phyloP scores from a whole-genome alignment of 2,888 invertebrate genomes.

The Lepidocyrtinus sp. region DNA sequence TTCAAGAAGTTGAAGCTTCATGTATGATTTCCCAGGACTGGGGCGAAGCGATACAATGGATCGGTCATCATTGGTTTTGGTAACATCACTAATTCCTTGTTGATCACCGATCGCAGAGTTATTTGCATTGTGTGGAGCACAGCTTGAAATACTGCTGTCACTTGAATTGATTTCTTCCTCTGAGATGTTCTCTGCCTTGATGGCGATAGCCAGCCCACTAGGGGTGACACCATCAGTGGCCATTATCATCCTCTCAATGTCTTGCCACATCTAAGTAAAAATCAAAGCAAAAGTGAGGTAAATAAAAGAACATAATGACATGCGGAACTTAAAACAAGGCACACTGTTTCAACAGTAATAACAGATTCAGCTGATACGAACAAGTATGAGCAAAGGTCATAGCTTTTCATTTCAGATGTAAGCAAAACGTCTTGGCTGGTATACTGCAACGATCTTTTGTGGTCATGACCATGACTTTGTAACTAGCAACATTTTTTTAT shows the following conservation, averaged over 20 bases:
- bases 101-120: conserved; percentile 33
- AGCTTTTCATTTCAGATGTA: too few relatives aligned
- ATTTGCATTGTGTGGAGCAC: conserved; percentile 47
- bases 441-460: too few relatives aligned
- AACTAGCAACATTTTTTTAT: too few relatives aligned
- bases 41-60: conserved; percentile 48
- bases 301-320: conserved; percentile 35
- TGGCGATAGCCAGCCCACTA: conserved; percentile 55
- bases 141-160: conserved; percentile 51
- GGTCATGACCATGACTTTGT: too few relatives aligned
- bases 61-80: conserved; percentile 25
- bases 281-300: conserved; percentile 42
- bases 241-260: conserved; percentile 69
- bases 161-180: conserved; percentile 54
- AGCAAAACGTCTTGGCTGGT: too few relatives aligned
- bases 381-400: too few relatives aligned
- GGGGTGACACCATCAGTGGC: conserved; percentile 61
- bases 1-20: conserved; percentile 53
- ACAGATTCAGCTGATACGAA: too few relatives aligned
- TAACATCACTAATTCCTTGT: conserved; percentile 26
- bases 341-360: too few relatives aligned
- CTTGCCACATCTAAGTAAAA: conserved; percentile 70
- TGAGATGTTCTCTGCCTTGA: conserved; percentile 62
- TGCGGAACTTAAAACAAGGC: too few relatives aligned
- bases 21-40: conserved; percentile 42